Evolutionary conservation across 2,888 invertebrate genomes (phyloP), one percentile per base, ranked within the genome.

Genomic region (Parnassius apollo): DNA sequence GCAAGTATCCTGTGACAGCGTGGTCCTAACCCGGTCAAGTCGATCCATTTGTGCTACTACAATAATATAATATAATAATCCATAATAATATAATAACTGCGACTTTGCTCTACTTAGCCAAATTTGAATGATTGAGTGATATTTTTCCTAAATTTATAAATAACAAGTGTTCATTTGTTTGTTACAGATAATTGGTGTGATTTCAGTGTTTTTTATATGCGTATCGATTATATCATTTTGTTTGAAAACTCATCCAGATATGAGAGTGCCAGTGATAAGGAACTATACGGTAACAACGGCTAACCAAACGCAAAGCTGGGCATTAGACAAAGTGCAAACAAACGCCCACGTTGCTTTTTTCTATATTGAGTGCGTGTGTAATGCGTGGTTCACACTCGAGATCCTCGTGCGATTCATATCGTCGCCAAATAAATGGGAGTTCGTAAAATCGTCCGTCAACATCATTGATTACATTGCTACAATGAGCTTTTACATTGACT

Each of bases 381-480:
- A 99, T 91, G 97, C 99, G 67, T 99, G 99, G 99, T 99, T 99
- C 92, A 99, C 99, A 46, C 94, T 99, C 79, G 99, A 99, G 88
- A 98, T 99, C 84, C 93, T 98, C 77, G 94, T 96, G 66, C 94
- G 98, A 68, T 98, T 99, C 92, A 96, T 98, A 77, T 97, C 98
- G 59, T 96, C 97, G 71, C 98, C 98, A 45, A 97, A 96, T 83
- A 98, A 98, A 88, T 96, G 97, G 86, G 96, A 96, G 81, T 99
- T 99, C 93, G 94, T 99, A 86, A 97, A 96, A 86, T 97, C 96
- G 82, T 98, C 98, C 68, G 98, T 99, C 78, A 99, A 99, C 92
- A 96, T 99, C 87, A 99, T 99, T 91, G 99, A 99, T 91, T 98
- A 99, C 91, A 97, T 99, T 75, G 99, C 99, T 69, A 99, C 99